Percentiles rank a stretch among this genome's conserved stretches.
phyloP scores from a whole-genome alignment of 2,888 invertebrate genomes.

The Diarsia brunnea region DNA sequence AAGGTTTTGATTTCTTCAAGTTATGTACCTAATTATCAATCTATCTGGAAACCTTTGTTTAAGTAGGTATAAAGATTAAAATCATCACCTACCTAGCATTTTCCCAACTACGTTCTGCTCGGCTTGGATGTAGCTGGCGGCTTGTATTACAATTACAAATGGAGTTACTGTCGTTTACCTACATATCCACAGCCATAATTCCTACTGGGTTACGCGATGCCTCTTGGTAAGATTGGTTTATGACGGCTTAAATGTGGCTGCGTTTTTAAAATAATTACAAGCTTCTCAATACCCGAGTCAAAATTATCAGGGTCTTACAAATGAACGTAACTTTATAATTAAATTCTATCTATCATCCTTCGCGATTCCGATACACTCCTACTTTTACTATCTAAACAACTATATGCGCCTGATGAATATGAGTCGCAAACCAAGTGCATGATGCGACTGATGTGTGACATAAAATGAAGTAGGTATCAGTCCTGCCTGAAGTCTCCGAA shows the following conservation, averaged over 20 bases:
- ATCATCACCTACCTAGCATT: neutral
- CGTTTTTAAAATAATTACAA: too few relatives aligned
- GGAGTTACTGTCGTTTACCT: neutral
- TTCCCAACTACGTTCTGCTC: neutral
- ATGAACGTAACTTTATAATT: neutral
- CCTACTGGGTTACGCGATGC: neutral
- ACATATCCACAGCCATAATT: neutral
- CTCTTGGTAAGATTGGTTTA: neutral
- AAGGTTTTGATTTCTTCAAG: neutral
- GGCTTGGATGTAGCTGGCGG: too few relatives aligned
- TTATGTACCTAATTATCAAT: neutral
- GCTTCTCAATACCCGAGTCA: neutral
- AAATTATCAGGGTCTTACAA: neutral
- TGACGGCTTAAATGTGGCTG: neutral
- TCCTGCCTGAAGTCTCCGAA: neutral
- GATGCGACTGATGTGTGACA: neutral
- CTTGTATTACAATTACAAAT: neutral
- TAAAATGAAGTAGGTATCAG: neutral
- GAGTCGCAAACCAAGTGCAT: neutral
- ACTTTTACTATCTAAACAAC: too few relatives aligned
- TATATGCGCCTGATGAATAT: slow-evolving; percentile 17
- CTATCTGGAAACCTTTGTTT: neutral
- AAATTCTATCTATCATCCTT: neutral
- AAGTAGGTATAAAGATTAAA: too few relatives aligned
- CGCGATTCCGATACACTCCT: neutral